phyloP scores from a whole-genome alignment of 2,797 vertebrate genomes.

The Typhlichthys eigenmanni region DNA sequence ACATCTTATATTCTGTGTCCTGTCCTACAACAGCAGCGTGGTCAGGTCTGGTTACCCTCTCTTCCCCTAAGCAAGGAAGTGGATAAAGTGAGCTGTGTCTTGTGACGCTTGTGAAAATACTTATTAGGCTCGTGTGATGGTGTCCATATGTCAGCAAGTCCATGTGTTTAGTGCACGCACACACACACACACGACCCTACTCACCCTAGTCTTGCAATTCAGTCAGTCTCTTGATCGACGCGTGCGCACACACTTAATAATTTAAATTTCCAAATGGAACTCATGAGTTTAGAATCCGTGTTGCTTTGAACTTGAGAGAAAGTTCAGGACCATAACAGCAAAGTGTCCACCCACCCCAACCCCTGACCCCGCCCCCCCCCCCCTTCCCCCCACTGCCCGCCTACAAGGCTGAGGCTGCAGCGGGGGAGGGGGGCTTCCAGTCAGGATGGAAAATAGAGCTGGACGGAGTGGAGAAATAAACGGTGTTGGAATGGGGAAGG shows the following conservation, averaged over 20 bases:
- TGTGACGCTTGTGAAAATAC: slow-evolving; percentile 59
- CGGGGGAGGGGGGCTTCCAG: slow-evolving; percentile 45
- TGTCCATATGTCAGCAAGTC: slow-evolving; percentile 17
- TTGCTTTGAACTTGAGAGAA: slow-evolving; percentile 43
- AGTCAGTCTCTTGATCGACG: slow-evolving; percentile 12
- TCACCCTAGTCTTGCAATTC: slow-evolving; percentile 24
- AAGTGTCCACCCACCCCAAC: not conserved
- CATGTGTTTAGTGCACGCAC: slow-evolving; percentile 39
- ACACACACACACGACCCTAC: slow-evolving; percentile 35
- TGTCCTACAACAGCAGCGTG: slow-evolving; percentile 29
- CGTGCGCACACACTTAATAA: slow-evolving; percentile 26
- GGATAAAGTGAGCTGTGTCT: slow-evolving; percentile 32
- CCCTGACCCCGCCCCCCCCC: not conserved
- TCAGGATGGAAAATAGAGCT: slow-evolving; percentile 48
- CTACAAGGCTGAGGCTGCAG: not conserved
- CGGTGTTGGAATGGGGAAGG: slow-evolving; percentile 26
- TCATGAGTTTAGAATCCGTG: slow-evolving; percentile 29
- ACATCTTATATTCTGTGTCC: slow-evolving; percentile 47
- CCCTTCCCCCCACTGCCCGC: slow-evolving; percentile 10
- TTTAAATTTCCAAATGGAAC: slow-evolving; percentile 37
- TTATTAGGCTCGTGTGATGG: slow-evolving; percentile 31
- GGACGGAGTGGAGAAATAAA: slow-evolving; percentile 14
- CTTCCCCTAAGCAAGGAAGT: slow-evolving; percentile 30
- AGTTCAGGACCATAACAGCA: slow-evolving; percentile 33
- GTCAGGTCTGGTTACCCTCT: slow-evolving; percentile 27